Conservation (phyloP, 2,113 vertebrate species). For the Prinia subflava region DNA sequence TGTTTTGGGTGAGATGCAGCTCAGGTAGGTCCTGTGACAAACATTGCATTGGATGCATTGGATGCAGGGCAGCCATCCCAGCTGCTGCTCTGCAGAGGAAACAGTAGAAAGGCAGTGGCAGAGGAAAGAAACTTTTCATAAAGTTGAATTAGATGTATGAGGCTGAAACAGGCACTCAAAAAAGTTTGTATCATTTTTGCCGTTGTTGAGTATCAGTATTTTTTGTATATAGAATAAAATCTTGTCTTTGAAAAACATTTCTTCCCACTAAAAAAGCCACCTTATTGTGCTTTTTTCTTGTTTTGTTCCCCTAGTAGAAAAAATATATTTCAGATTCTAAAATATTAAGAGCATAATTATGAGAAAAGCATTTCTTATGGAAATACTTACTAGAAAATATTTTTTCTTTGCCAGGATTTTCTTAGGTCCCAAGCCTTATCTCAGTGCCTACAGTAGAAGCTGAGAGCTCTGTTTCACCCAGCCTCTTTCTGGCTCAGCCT, state of each 20-base stretch:
- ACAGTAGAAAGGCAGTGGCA: background rate
- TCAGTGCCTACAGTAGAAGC: background rate
- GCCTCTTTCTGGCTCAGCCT: background rate
- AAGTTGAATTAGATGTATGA: background rate
- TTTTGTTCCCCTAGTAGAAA: background rate
- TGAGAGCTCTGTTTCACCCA: background rate
- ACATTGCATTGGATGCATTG: accelerated
- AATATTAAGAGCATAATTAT: background rate
- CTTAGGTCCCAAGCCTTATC: background rate
- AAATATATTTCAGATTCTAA: background rate
- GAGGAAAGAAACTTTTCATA: background rate
- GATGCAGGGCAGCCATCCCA: background rate
- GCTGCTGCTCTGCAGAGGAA: background rate
- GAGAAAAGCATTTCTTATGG: background rate
- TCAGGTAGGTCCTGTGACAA: accelerated
- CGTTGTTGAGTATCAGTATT: background rate
- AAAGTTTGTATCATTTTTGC: background rate
- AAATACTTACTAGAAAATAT: background rate
- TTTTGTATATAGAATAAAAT: background rate
- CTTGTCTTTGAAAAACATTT: background rate
- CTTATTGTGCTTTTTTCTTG: background rate
- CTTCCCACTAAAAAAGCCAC: background rate
- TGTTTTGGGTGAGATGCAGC: background rate
- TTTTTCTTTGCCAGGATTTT: background rate
- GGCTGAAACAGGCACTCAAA: background rate